A percentile compares a stretch with the other conserved stretches of the same genome.
These are phyloP conservation scores for Tinea semifulvella DNA, from an alignment of 2,888 invertebrate species.

Conservation along the genomic window DNA sequence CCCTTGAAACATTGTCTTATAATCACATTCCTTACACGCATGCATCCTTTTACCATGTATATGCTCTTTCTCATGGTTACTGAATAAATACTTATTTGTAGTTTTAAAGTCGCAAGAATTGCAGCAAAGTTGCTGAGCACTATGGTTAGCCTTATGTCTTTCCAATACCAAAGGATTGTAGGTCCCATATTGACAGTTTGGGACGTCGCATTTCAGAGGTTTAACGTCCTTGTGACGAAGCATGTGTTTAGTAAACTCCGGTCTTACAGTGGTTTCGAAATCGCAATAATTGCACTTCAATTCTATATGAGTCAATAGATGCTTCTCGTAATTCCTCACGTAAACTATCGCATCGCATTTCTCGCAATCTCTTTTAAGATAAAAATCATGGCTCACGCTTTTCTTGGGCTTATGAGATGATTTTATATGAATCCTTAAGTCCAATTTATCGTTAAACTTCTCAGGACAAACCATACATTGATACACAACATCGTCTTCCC, in stretches of 20 bases:
- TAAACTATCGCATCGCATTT: constrained; percentile 44
- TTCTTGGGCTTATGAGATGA: neutral
- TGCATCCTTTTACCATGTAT: constrained; percentile 48
- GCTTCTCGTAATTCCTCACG: constrained; percentile 37
- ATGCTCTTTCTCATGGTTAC: constrained; percentile 54
- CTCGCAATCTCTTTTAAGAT: constrained; percentile 16
- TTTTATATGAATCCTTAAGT: neutral
- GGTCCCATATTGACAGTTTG: constrained; percentile 45
- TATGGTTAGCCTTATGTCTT: constrained; percentile 45
- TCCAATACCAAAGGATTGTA: constrained; percentile 49
- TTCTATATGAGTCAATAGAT: constrained; percentile 38
- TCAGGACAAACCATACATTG: neutral
- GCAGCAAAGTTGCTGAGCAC: constrained; percentile 49
- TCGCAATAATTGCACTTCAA: constrained; percentile 46
- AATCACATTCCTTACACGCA: constrained; percentile 49
- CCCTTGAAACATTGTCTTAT: constrained; percentile 50
- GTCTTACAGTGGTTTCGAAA: constrained; percentile 37
- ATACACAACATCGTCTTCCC: constrained; percentile 20
- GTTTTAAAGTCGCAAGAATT: constrained; percentile 49
- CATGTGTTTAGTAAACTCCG: constrained; percentile 50
- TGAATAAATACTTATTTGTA: constrained; percentile 55
- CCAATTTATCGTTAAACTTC: neutral
- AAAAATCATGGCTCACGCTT: constrained; percentile 18
- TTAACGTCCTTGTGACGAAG: constrained; percentile 48
- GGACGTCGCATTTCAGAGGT: constrained; percentile 40